Evolutionary conservation across 2,113 vertebrate species (phyloP).

Genomic region (Arothron firmamentum): DNA sequence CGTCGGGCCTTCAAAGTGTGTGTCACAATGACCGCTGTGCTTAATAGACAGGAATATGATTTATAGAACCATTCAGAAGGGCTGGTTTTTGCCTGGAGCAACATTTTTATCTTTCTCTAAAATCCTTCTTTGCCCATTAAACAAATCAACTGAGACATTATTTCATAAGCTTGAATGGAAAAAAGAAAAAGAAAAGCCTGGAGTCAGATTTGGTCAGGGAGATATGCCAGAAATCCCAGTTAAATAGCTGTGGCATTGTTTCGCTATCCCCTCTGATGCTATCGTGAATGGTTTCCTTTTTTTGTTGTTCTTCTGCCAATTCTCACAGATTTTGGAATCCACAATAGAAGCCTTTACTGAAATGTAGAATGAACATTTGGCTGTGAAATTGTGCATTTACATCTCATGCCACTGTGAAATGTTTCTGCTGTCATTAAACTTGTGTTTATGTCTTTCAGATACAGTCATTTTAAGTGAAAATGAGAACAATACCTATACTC

Average conservation of each 20-base stretch:
- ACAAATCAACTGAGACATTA: constrained; percentile 57
- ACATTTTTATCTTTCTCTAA: constrained; percentile 46
- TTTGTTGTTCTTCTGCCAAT: constrained; percentile 23
- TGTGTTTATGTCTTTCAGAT: too few species aligned
- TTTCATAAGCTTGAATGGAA: constrained; percentile 49
- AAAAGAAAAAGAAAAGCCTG: constrained; percentile 42
- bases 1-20: neutral
- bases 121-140: constrained; percentile 52
- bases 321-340: constrained; percentile 25
- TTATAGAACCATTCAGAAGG: constrained; percentile 3
- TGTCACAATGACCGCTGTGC: neutral
- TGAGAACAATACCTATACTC: too few species aligned
- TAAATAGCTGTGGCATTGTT: constrained; percentile 59
- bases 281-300: constrained; percentile 54
- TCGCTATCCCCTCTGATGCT: constrained; percentile 52
- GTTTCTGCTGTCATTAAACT: neutral
- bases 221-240: constrained; percentile 52
- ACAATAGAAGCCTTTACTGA: constrained; percentile 20
- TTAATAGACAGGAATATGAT: constrained; percentile 4
- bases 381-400: too few species aligned
- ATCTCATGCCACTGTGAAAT: neutral
- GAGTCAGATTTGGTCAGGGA: constrained; percentile 54
- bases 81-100: constrained; percentile 31
- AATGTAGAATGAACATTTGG: constrained; percentile 17
- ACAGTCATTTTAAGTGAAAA: too few species aligned